phyloP scores from a whole-genome alignment of 2,888 invertebrate genomes.

The Nebria brevicollis region DNA sequence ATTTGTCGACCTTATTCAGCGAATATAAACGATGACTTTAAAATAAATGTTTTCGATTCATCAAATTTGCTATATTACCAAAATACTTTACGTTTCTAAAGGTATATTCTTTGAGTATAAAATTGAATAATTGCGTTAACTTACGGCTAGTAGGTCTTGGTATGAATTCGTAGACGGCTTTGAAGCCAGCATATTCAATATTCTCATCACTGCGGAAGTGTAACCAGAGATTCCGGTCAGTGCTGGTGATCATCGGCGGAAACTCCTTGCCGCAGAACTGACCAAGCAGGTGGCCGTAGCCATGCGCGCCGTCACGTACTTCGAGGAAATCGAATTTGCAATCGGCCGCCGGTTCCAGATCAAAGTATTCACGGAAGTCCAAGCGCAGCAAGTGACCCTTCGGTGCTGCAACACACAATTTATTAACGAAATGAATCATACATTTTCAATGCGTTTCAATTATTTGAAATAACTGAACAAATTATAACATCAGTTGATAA shows the following conservation, averaged over 20 bases:
- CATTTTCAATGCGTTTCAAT: too few species aligned
- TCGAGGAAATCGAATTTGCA: slow-evolving; percentile 86
- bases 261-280: slow-evolving; percentile 77
- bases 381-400: slow-evolving; percentile 74
- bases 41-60: too few species aligned
- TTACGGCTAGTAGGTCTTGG: slow-evolving; percentile 70
- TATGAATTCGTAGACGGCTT: slow-evolving; percentile 77
- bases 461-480: too few species aligned
- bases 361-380: slow-evolving; percentile 83
- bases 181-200: slow-evolving; percentile 82
- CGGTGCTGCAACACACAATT: slow-evolving; percentile 63
- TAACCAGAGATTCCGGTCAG: slow-evolving; percentile 80
- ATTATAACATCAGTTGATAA: not conserved
- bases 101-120: slow-evolving; percentile 7
- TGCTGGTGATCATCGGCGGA: slow-evolving; percentile 78
- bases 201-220: slow-evolving; percentile 83
- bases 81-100: not conserved
- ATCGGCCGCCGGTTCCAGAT: slow-evolving; percentile 72
- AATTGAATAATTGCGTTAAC: slow-evolving; percentile 52
- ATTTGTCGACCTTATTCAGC: too few species aligned
- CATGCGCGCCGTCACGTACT: slow-evolving; percentile 83
- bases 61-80: too few species aligned
- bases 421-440: not conserved
- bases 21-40: too few species aligned
- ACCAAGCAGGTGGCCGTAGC: slow-evolving; percentile 74